Conservation (phyloP, 2,797 vertebrate species). For the Phoeniculus purpureus region DNA sequence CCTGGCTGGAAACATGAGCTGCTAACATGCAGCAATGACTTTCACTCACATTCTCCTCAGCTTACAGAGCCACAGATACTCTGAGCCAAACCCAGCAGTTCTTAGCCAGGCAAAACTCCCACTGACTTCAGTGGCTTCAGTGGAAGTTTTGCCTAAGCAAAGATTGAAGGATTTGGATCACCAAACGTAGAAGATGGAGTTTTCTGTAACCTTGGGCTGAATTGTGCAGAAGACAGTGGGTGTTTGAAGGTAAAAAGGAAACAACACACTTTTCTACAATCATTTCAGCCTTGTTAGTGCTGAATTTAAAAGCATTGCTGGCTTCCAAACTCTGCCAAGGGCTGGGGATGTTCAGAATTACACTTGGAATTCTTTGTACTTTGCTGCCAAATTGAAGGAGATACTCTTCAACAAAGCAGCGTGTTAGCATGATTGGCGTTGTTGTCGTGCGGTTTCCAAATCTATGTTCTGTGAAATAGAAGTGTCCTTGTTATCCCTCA, state of each 20-base stretch:
- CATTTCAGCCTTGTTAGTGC: conserved; percentile 47
- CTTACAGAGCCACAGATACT: neutral
- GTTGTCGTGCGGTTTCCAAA: conserved; percentile 16
- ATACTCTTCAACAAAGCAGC: conserved; percentile 22
- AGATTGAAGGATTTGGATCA: conserved; percentile 60
- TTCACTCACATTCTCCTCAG: neutral
- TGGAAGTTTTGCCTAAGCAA: conserved; percentile 53
- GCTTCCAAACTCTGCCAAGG: conserved; percentile 43
- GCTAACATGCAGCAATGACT: neutral
- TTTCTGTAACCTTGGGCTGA: conserved; percentile 44
- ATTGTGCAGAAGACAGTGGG: neutral
- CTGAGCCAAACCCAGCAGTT: conserved; percentile 21
- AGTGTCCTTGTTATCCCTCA: conserved; percentile 3
- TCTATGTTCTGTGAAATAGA: conserved; percentile 23
- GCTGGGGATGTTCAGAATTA: conserved; percentile 50
- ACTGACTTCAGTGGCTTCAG: conserved; percentile 36
- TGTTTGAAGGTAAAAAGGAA: conserved; percentile 56
- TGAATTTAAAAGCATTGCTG: conserved; percentile 68
- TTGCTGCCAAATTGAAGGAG: conserved; percentile 38
- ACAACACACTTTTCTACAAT: conserved; percentile 17
- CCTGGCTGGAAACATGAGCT: neutral
- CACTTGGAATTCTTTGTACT: conserved; percentile 47
- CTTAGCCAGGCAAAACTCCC: conserved; percentile 33
- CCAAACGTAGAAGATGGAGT: conserved; percentile 17
- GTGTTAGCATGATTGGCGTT: neutral